These are phyloP conservation scores for Paracentrotus lividus DNA, from an alignment of 53 echinoderm and acorn worm genomes.

Conservation along the genomic window DNA sequence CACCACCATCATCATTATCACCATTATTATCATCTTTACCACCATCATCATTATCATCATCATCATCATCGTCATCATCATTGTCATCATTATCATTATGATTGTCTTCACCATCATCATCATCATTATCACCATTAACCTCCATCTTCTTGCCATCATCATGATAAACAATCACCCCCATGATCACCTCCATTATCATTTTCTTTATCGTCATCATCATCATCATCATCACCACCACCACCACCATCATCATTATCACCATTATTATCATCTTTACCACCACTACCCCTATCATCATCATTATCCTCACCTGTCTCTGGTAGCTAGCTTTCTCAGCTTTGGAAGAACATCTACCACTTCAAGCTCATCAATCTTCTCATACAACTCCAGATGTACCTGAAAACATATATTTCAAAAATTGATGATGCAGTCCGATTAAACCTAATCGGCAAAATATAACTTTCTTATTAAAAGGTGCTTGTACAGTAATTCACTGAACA, in stretches of 20 bases:
- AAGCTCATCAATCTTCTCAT: constrained; percentile 52
- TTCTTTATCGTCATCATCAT: no score
- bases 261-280: neutral
- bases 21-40: neutral
- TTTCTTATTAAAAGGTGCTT: no score
- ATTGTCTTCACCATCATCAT: neutral
- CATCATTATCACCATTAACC: neutral
- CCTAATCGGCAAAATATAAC: no score
- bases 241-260: neutral
- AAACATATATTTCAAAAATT: no score
- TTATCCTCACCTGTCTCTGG: constrained; percentile 89
- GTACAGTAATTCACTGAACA: no score
- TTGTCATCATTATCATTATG: neutral
- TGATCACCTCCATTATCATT: neutral
- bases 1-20: neutral
- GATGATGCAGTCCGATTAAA: no score
- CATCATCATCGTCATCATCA: neutral
- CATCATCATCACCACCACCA: no score
- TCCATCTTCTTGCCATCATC: neutral
- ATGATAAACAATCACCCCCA: neutral
- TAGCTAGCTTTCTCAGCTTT: constrained; percentile 86
- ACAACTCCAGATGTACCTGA: constrained; percentile 61
- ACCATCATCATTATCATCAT: neutral
- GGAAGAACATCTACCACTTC: constrained; percentile 82
- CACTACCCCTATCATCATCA: neutral